Conservation (phyloP, 2,888 invertebrate genomes). For the Rhamnusium bicolor region DNA sequence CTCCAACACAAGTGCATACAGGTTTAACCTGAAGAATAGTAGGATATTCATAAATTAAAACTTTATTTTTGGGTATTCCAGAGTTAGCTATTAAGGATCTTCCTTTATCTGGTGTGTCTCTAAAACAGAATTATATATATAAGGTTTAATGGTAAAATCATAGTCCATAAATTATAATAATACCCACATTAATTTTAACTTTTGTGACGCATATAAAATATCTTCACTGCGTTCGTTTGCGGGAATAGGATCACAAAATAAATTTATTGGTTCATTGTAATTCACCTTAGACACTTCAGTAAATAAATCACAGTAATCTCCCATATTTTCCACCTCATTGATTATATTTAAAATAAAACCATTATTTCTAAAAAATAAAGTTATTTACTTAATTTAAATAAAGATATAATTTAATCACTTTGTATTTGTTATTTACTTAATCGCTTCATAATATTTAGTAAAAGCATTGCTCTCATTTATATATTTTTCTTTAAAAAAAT, state of each 20-base stretch:
- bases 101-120: conserved; percentile 41
- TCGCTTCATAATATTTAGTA: conserved; percentile 34
- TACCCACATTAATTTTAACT: conserved; percentile 44
- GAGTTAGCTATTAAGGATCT: conserved; percentile 44
- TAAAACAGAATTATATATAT: conserved; percentile 18
- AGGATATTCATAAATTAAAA: conserved; percentile 54
- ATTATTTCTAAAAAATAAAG: conserved; percentile 38
- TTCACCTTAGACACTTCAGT: conserved; percentile 28
- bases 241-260: conserved; percentile 34
- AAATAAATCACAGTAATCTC: conserved; percentile 46
- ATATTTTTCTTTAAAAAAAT: conserved; percentile 35
- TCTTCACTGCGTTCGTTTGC: conserved; percentile 28
- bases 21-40: conserved; percentile 55
- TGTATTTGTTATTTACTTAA: conserved; percentile 34
- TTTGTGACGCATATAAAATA: conserved; percentile 41
- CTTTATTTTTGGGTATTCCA: conserved; percentile 40
- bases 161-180: neutral
- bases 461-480: conserved; percentile 37
- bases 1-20: conserved; percentile 47
- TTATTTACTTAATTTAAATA: neutral
- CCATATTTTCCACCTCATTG: conserved; percentile 38
- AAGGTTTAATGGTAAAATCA: too few species aligned
- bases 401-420: neutral
- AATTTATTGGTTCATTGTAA: conserved; percentile 40
- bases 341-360: conserved; percentile 41